Base-by-base conservation (phyloP, 2,888 invertebrate genomes). In the Antitype chi region DNA sequence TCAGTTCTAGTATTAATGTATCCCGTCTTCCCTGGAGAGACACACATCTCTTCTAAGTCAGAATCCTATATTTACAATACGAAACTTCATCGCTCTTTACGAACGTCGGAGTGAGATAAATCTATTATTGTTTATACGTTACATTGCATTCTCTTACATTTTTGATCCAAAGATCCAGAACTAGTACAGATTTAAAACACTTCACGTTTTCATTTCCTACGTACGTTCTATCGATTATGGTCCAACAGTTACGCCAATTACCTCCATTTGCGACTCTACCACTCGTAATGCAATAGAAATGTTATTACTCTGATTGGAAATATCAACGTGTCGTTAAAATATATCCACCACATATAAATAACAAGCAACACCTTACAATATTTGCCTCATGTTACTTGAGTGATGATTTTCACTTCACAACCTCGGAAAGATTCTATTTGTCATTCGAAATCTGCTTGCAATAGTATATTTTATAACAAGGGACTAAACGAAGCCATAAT, bases 181-280 rank as follows among this genome's bases (percentile, higher is more conserved):
- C 49, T 25, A 25, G 55, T 80, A n/a, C 57, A 81, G 32, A 59
- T 74, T 57, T 52, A 68, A 32, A 70, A 85, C 63, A 81, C 67
- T 53, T 59, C 55, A 43, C 69, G 66, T 81, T 67, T 82, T 67
- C 62, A 73, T 85, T 70, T 70, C 17, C n/a, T 76, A 32, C 53
- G 53, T 66, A 84, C 52, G 66, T 85, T 77, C n/a, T 17, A 70
- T 67, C 70, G 60, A 77, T 77, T 85, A 63, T 82, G 78, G 73
- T 70, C 59, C 78, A 85, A 72, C 69, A 68, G 84, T 80, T 86
- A 73, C 76, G 76, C 67, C 84, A 73, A 85, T 83, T 85, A 83
- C 67, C 72, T 70, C 67, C 63, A 74, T 57, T 74, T 74, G 86
- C 62, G 43, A 60, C 62, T 81, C 32, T 25, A 47, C 43, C 49